Evolutionary conservation across 2,888 invertebrate species (phyloP).

Genomic region (Hirtodrosophila confusa): DNA sequence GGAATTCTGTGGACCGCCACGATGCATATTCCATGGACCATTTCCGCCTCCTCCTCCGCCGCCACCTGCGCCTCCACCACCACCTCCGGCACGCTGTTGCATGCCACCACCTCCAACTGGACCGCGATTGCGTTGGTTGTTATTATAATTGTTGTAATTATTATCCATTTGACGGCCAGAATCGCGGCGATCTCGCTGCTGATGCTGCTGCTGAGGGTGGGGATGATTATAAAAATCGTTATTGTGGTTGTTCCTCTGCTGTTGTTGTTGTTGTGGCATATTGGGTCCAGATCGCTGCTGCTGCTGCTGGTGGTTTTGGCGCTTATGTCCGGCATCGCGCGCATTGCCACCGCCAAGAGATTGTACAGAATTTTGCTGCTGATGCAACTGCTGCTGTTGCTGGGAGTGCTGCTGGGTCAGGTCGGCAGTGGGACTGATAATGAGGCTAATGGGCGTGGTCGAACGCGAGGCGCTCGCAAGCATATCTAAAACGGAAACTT

Average conservation of each 20-base stretch:
- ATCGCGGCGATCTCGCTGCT: slow-evolving; percentile 83
- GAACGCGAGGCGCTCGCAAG: slow-evolving; percentile 88
- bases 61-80: slow-evolving; percentile 66
- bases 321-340: slow-evolving; percentile 83
- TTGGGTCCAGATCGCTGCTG: slow-evolving; percentile 64
- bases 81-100: slow-evolving; percentile 55
- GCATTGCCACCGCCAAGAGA: slow-evolving; percentile 80
- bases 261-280: slow-evolving; percentile 54
- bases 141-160: slow-evolving; percentile 79
- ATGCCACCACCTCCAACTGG: slow-evolving; percentile 79
- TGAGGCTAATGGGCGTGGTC: slow-evolving; percentile 90
- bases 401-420: slow-evolving; percentile 86
- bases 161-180: slow-evolving; percentile 82
- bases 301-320: slow-evolving; percentile 74
- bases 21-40: slow-evolving; percentile 83
- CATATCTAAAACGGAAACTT: slow-evolving; percentile 85
- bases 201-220: slow-evolving; percentile 47
- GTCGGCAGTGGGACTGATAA: slow-evolving; percentile 91
- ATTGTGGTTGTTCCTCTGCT: slow-evolving; percentile 51
- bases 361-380: slow-evolving; percentile 69
- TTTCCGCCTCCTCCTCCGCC: slow-evolving; percentile 71
- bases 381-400: slow-evolving; percentile 62
- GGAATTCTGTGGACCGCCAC: slow-evolving; percentile 78
- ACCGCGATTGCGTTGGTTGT: slow-evolving; percentile 81
- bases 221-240: slow-evolving; percentile 78